Evolutionary conservation across 2,113 vertebrate species (phyloP).

Genomic region (Camelus bactrianus): DNA sequence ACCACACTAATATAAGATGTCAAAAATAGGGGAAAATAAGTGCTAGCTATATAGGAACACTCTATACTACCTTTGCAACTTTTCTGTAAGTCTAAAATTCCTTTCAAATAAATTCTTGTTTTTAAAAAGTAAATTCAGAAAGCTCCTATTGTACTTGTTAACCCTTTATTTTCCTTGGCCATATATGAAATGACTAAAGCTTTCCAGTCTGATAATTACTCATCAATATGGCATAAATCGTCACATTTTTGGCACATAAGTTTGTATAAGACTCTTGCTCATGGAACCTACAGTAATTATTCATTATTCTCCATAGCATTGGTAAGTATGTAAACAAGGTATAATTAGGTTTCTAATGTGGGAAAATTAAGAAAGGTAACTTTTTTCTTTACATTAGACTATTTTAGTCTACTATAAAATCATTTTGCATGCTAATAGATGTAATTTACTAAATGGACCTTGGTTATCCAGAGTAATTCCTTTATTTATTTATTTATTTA

Average conservation of each 20-base stretch:
- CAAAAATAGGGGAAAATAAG: background rate
- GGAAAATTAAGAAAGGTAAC: conserved; percentile 7
- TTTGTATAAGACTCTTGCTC: background rate
- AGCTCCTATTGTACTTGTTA: background rate
- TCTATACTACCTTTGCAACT: background rate
- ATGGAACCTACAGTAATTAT: background rate
- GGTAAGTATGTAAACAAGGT: background rate
- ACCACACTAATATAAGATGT: background rate
- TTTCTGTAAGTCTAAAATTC: background rate
- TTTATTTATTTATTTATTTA: conserved; percentile 55
- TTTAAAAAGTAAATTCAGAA: conserved; percentile 26
- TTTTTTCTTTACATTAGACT: conserved; percentile 12
- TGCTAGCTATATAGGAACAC: background rate
- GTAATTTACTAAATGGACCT: conserved; percentile 54
- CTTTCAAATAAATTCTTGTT: background rate
- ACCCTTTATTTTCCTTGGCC: background rate
- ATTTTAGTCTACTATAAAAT: conserved; percentile 39
- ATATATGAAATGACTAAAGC: background rate
- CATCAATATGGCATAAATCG: conserved; percentile 19
- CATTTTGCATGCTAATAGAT: background rate
- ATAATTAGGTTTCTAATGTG: background rate
- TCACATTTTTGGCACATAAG: background rate
- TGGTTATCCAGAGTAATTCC: background rate
- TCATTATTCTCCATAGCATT: background rate
- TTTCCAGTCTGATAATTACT: background rate